phyloP scores from a whole-genome alignment of 2,113 vertebrate species.

The Chionis minor region DNA sequence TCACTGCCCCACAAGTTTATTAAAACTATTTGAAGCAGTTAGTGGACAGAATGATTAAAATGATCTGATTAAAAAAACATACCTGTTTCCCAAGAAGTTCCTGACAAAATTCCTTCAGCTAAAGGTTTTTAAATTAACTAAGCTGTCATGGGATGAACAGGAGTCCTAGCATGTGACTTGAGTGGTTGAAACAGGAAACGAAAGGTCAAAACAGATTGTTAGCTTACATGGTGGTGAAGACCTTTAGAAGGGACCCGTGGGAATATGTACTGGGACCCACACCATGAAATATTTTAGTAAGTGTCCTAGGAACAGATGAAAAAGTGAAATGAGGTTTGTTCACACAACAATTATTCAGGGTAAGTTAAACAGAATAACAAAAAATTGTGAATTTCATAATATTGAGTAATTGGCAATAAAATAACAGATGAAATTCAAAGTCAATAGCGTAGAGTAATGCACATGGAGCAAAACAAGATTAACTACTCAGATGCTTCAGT shows the following conservation, averaged over 20 bases:
- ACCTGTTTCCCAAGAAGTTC: background rate
- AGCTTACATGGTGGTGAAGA: background rate
- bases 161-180: background rate
- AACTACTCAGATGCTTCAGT: background rate
- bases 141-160: background rate
- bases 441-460: background rate
- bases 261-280: background rate
- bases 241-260: background rate
- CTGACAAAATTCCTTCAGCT: background rate
- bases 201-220: background rate
- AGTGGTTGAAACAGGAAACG: background rate
- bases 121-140: background rate
- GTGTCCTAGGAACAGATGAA: background rate
- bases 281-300: background rate
- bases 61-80: background rate
- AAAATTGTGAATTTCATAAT: background rate
- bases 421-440: background rate
- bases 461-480: background rate
- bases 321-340: background rate
- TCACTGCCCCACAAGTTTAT: background rate
- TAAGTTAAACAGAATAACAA: background rate
- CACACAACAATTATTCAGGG: background rate
- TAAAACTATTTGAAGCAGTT: background rate
- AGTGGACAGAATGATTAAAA: background rate
- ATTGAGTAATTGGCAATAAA: background rate